Evolutionary conservation across 2,113 vertebrate species (phyloP).

Genomic region (Gymnobelideus leadbeateri): DNA sequence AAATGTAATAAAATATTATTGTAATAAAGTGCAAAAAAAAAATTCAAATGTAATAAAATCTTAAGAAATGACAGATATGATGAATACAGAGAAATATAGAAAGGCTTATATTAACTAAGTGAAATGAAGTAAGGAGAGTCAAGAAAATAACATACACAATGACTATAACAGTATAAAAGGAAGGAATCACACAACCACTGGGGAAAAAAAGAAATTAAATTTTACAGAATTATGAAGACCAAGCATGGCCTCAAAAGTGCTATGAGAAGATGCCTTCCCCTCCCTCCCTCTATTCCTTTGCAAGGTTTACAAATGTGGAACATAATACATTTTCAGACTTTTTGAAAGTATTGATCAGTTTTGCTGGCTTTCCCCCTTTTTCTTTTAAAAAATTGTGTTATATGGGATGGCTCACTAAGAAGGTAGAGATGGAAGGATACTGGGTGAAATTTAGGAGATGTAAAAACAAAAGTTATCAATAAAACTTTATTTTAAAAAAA

Average conservation of each 20-base stretch:
- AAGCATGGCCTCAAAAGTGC: background rate
- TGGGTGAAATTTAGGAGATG: background rate
- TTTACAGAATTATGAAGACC: background rate
- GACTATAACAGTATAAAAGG: background rate
- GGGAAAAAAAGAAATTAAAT: background rate
- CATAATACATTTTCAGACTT: background rate
- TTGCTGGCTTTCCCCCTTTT: background rate
- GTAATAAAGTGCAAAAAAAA: background rate
- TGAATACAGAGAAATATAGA: background rate
- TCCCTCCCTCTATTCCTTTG: background rate
- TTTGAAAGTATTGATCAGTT: background rate
- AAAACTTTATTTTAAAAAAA: background rate
- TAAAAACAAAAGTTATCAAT: background rate
- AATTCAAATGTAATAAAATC: background rate
- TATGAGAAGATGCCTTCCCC: background rate
- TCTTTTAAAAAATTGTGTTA: background rate
- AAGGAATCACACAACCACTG: background rate
- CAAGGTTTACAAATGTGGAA: background rate
- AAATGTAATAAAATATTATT: background rate
- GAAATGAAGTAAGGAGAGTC: background rate
- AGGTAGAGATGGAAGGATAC: background rate
- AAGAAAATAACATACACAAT: background rate
- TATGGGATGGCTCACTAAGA: background rate
- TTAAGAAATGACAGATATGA: background rate
- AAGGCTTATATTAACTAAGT: background rate